Percentiles rank a stretch among this genome's conserved stretches.
Evolutionary conservation across 2,113 vertebrate species (phyloP).

Genomic region (Atrichornis clamosus): DNA sequence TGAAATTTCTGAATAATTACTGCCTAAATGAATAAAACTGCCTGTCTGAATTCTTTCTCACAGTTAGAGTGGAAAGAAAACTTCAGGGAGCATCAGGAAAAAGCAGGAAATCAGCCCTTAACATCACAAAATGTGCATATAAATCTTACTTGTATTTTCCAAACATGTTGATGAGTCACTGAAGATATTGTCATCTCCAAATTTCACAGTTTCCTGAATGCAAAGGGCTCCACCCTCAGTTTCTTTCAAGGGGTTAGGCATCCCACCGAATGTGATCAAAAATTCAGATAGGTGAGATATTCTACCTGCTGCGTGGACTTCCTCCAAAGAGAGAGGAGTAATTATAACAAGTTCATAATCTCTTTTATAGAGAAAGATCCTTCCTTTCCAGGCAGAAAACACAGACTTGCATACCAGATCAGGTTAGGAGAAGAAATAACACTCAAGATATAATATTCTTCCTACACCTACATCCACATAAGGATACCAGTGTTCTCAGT

Average conservation of each 20-base stretch:
- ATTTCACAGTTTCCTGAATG: neutral
- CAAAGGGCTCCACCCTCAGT: neutral
- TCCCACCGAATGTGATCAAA: neutral
- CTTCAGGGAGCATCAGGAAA: slow-evolving; percentile 2
- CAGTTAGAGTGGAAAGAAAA: neutral
- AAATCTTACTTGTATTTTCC: neutral
- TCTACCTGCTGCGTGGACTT: neutral
- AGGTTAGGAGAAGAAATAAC: neutral
- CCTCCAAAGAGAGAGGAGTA: neutral
- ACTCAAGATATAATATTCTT: rapidly evolving
- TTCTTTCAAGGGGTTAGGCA: neutral
- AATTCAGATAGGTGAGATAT: neutral
- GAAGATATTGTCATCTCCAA: neutral
- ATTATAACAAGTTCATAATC: neutral
- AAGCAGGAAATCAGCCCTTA: neutral
- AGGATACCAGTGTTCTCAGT: neutral
- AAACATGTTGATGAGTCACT: neutral
- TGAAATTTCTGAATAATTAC: slow-evolving; percentile 55
- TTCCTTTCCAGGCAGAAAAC: neutral
- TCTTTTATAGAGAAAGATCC: neutral
- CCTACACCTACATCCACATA: rapidly evolving
- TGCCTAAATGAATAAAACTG: slow-evolving; percentile 37
- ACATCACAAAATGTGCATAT: neutral
- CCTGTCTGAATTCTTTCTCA: slow-evolving; percentile 17
- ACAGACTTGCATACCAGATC: neutral